Evolutionary conservation across 2,797 vertebrate species (phyloP), one percentile per base, ranked within the genome.

Genomic region (Crenichthys baileyi): DNA sequence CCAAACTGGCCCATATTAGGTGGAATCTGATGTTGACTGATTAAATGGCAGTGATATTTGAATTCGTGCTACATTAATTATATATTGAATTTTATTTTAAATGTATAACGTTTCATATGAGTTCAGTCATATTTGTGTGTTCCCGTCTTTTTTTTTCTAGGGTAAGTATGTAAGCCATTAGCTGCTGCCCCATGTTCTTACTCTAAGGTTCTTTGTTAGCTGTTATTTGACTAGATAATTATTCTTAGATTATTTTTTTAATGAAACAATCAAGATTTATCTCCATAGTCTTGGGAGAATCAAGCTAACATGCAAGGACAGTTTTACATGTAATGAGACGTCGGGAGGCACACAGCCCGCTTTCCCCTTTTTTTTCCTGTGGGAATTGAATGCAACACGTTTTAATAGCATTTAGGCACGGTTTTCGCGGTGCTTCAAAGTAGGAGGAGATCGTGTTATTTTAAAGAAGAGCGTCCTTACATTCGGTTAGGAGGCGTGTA

Each of bases 341-440:
- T 9, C 15, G 39, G 4, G 12, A 67, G 44, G 46, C 63, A 13
- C 61, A 5, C 68, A 18, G 13, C 6, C 63, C 1, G 4, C 6
- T 36, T 72, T 67, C 24, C 60, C 44, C 31, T 70, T 5, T 18
- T 26, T 74, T 91, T 81, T 87, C 73, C 56, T 31, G 4, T 1
- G 58, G 80, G 24, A 29, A 0, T 0, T 80, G 71, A 93, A 93
- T 1, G 83, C 89, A 82, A 3, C 90, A 84, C 15, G 4, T 73
- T 79, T 79, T 8, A 31, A 2, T 36, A 11, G 39, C 16, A 24
- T 82, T 89, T 84, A 79, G 73, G 82, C 85, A 83, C 76, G 88
- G 89, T 79, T 81, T 78, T 75, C 6, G 0, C 60, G 2, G 48
- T 44, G 78, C 67, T 48, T 72, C 31, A 44, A 44, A 5, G 29